Conservation (phyloP, 1,140 invertebrate genomes). For the Brachionus plicatilis region DNA sequence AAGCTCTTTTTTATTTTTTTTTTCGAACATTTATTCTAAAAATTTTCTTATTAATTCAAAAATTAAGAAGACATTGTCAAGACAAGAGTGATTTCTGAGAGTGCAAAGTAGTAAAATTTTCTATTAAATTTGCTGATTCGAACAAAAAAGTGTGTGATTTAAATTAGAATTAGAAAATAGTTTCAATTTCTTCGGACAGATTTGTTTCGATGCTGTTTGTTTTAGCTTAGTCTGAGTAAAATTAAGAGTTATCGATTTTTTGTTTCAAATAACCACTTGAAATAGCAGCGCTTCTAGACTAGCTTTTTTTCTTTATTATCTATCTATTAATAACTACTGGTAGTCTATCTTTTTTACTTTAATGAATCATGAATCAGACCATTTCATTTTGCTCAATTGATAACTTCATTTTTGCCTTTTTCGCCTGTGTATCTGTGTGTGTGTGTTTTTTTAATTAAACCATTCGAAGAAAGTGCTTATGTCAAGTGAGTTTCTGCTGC, state of each 20-base stretch:
- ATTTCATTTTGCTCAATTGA: neutral
- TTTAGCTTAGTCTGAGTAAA: neutral
- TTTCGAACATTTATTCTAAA: too few relatives aligned
- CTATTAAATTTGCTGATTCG: neutral
- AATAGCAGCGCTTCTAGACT: neutral
- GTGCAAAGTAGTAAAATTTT: neutral
- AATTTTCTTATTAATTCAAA: too few relatives aligned
- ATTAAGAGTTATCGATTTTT: neutral
- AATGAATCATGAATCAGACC: neutral
- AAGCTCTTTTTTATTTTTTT: too few relatives aligned
- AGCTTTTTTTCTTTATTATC: neutral
- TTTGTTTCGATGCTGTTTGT: neutral
- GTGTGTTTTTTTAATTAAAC: neutral
- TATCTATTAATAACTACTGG: neutral
- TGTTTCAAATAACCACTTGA: neutral
- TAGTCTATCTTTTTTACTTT: neutral
- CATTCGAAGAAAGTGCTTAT: neutral
- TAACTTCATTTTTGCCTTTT: neutral
- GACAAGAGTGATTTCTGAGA: neutral
- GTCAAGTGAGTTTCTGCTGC: neutral
- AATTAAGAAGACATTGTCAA: neutral
- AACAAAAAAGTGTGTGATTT: neutral
- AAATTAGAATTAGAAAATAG: neutral
- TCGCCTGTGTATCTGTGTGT: neutral
- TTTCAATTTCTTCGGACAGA: neutral